Base-by-base conservation (phyloP, 2,113 vertebrate species). In the Trogon surrucura region DNA sequence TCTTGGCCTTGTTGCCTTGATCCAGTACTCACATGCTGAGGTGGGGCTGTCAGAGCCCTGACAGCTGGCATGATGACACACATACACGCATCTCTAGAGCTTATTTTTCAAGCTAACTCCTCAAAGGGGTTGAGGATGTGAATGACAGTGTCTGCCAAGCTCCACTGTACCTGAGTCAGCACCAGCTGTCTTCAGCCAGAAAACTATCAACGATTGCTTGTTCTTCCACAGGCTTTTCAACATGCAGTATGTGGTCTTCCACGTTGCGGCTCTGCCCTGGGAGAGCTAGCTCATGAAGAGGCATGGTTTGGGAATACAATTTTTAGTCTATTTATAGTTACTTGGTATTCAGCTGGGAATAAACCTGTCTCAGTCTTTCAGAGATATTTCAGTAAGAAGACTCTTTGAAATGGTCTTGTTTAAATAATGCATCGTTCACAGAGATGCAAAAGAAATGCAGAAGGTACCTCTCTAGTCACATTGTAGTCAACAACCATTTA, bases 121-220 rank as follows among this genome's bases (percentile, higher is more conserved):
- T 96, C 81, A 93, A 95, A 94, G 60, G 71, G 93, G 71, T 82
- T 38, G 38, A 65, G 86, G 57, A 95, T 80, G 71, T 95, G 93
- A 95, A 81, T 87, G 91, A 56, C 95, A 93, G 64, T 86, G 87
- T 89, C 77, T 96, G 92, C 94, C 94, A 92, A 88, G 83, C 92
- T 91, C 86, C 61, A 54, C 74, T 82, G 56, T 96, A 95, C 96
- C 91, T 96, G 95, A 96, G 82, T 96, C 91, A 95, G 95, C 96
- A 97, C 91, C 92, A 91, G 73, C 82, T 97, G 93, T 92, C 88
- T 90, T 70, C 84, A 95, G 58, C 53, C 88, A 94, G 73, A 85
- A 80, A 89, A n/a, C n/a, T 70, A 73, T 53, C 83, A 62, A 32
- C 0, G 44, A 21, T 22, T 56, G 54, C 60, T 91, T 93, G 27